Conservation (phyloP, 2,797 vertebrate genomes). For the Pantherophis alleghaniensis region DNA sequence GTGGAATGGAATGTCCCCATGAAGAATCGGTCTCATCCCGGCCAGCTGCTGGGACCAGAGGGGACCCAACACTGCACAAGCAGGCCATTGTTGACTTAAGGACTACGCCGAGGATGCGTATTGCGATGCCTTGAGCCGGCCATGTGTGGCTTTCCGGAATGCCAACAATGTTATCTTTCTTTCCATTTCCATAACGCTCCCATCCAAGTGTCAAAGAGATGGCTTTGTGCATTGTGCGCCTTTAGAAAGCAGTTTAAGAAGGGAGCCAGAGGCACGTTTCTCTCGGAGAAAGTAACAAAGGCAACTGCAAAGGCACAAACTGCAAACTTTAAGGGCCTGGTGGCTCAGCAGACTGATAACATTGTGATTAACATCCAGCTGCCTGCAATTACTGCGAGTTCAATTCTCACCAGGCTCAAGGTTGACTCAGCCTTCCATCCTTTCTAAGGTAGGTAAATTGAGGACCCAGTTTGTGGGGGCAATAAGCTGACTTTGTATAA, state of each 20-base stretch:
- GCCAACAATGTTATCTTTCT: constrained; percentile 58
- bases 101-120: constrained; percentile 4
- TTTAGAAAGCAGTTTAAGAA: background rate
- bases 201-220: constrained; percentile 27
- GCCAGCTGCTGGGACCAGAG: constrained; percentile 11
- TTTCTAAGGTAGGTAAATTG: too few species aligned
- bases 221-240: constrained; percentile 24
- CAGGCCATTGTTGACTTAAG: constrained; percentile 28
- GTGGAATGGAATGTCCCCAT: constrained; percentile 8
- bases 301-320: background rate
- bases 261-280: background rate
- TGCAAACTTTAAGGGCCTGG: background rate
- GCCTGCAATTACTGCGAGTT: too few species aligned
- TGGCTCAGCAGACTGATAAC: too few species aligned
- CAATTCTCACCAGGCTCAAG: too few species aligned
- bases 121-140: constrained; percentile 27
- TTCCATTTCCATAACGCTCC: constrained; percentile 37
- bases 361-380: too few species aligned
- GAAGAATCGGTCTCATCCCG: constrained; percentile 25
- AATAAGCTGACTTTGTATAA: too few species aligned
- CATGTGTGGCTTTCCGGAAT: constrained; percentile 36
- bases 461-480: too few species aligned
- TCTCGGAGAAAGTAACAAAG: background rate
- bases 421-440: too few species aligned
- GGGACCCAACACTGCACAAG: constrained; percentile 43